These are phyloP conservation scores for Erynnis tages DNA, from an alignment of 2,888 invertebrate genomes.

Conservation along the genomic window DNA sequence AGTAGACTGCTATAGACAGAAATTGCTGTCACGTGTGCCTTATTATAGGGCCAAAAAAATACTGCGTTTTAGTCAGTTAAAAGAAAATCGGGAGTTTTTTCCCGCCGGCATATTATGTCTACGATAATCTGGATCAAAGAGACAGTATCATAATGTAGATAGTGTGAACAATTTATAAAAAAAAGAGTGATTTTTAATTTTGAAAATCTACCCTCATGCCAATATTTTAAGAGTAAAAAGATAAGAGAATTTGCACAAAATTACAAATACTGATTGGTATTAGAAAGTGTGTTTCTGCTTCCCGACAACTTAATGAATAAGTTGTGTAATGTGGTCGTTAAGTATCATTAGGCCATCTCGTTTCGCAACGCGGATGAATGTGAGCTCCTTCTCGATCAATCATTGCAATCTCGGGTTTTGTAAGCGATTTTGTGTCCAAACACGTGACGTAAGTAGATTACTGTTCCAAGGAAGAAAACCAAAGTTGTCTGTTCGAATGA, in stretches of 20 bases:
- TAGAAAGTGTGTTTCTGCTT: conserved; percentile 41
- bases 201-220: too few relatives aligned
- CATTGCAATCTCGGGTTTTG: conserved; percentile 19
- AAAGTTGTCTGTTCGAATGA: too few relatives aligned
- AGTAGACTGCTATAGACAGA: too few relatives aligned
- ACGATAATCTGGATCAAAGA: too few relatives aligned
- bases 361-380: conserved; percentile 26
- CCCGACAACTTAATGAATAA: conserved; percentile 44
- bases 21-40: too few relatives aligned
- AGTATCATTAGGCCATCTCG: conserved; percentile 41
- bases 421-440: conserved; percentile 13
- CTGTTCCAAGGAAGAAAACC: background rate
- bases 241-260: background rate
- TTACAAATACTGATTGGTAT: conserved; percentile 34
- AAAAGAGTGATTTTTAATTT: too few relatives aligned
- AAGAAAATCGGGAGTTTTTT: too few relatives aligned
- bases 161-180: too few relatives aligned
- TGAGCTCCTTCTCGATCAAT: conserved; percentile 22
- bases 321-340: conserved; percentile 44
- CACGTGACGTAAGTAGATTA: background rate
- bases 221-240: background rate
- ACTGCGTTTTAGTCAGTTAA: too few relatives aligned
- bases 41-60: too few relatives aligned
- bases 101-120: too few relatives aligned
- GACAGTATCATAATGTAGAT: too few relatives aligned